Base-by-base conservation (phyloP, 2,797 vertebrate genomes). In the Limnodromus scolopaceus region DNA sequence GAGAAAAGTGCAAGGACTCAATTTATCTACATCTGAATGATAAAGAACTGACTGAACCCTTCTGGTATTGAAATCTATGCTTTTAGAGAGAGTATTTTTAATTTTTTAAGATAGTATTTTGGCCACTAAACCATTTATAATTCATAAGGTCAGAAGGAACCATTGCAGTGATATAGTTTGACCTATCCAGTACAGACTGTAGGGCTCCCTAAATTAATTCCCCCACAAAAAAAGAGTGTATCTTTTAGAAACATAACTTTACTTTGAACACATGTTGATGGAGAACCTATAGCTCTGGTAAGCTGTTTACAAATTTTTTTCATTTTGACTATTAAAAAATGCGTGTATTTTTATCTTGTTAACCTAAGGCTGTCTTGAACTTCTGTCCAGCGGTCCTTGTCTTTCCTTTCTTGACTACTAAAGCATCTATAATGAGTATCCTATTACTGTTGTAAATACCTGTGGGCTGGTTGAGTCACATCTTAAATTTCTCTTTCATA, bases 11-110 rank as follows among this genome's bases (percentile, higher is more conserved):
- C 92, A 96, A 84, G 45, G 87, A 82, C 83, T 87, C 83, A 39
- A 94, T 97, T 96, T 97, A 92, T 96, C 96, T 96, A 24, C 85
- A 84, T 94, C 92, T 74, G 80, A 92, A 83, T 82, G 92, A 95
- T 95, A 95, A 97, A 92, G 63, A 91, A 90, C 66, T 64, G 83
- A 66, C 69, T 89, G 80, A 95, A 82, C n/a, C 34, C 77, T 81
- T 66, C 89, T 93, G 70, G 54, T 93, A 93, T 79, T 57, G 66
- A 94, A 95, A 94, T 93, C 94, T 66, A 75, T 32, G 87, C 48
- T 58, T 94, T 92, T 70, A 74, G 32, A 82, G 46, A 46, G 77
- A 64, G 27, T 57, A 84, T 79, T 92, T 79, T 93, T 58, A 90
- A 93, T 91, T 94, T 94, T 87, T 95, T 68, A 69, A 93, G 80